Percentiles rank a stretch among this genome's conserved stretches.
These are phyloP conservation scores for Anaspis maculata DNA, from an alignment of 2,888 invertebrate genomes.

Conservation along the genomic window DNA sequence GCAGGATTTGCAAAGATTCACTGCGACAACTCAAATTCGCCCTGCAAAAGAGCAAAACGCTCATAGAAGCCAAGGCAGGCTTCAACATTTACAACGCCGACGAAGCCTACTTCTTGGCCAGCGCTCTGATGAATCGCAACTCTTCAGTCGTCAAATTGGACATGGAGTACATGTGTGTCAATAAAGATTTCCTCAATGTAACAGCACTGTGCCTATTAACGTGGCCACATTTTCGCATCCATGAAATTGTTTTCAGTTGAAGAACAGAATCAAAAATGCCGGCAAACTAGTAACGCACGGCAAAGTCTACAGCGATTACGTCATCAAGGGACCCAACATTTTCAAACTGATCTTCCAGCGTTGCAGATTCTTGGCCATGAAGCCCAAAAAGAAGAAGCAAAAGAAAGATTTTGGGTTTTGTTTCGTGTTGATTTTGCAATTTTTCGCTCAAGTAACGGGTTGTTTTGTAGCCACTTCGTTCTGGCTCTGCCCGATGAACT, in stretches of 20 bases:
- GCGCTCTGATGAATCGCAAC: slow-evolving; percentile 33
- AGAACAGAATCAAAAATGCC: slow-evolving; percentile 22
- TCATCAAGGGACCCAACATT: slow-evolving; percentile 42
- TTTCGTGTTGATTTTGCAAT: neutral
- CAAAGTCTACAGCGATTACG: slow-evolving; percentile 43
- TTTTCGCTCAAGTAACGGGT: slow-evolving; percentile 2
- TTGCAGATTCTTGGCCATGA: slow-evolving; percentile 43
- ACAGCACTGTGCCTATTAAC: neutral
- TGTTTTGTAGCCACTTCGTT: slow-evolving; percentile 36
- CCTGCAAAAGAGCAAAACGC: slow-evolving; percentile 39
- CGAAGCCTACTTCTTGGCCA: slow-evolving; percentile 41
- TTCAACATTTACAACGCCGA: slow-evolving; percentile 45
- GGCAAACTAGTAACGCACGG: slow-evolving; percentile 38
- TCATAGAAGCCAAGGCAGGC: slow-evolving; percentile 43
- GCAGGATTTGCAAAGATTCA: too few species aligned
- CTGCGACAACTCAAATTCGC: slow-evolving; percentile 37
- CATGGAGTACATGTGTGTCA: slow-evolving; percentile 45
- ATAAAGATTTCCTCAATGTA: slow-evolving; percentile 39
- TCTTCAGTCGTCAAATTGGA: slow-evolving; percentile 39
- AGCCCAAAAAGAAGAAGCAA: slow-evolving; percentile 41
- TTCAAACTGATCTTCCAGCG: slow-evolving; percentile 42
- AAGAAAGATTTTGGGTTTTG: slow-evolving; percentile 44
- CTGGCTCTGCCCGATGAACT: slow-evolving; percentile 33
- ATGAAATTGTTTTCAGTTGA: slow-evolving; percentile 14
- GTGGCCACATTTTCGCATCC: neutral